Percentiles rank a stretch among this genome's conserved stretches.
phyloP scores from a whole-genome alignment of 2,888 invertebrate genomes.

The Synergus japonicus region DNA sequence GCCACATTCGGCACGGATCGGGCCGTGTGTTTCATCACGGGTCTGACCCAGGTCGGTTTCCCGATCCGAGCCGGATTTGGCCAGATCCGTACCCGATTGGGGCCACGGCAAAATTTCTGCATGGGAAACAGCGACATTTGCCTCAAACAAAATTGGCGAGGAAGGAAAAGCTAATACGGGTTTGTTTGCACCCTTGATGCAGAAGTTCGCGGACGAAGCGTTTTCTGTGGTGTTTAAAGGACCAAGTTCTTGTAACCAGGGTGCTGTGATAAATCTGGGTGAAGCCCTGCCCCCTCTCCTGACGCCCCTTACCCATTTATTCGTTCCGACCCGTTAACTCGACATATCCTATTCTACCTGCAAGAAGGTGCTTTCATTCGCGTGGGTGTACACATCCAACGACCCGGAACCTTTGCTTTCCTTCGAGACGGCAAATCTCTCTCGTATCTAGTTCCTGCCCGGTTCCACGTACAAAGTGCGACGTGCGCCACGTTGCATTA shows the following conservation, averaged over 20 bases:
- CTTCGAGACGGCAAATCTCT: constrained; percentile 60
- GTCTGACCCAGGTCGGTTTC: no score
- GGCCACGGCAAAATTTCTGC: no score
- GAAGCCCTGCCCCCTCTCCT: not conserved
- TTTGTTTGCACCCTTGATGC: not conserved
- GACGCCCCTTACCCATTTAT: constrained; percentile 1
- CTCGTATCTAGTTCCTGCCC: constrained; percentile 54
- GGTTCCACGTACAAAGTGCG: constrained; percentile 48
- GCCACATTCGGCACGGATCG: no score
- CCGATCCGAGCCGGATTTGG: no score
- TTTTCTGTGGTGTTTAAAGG: constrained; percentile 23
- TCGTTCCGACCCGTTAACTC: constrained; percentile 42
- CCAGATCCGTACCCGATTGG: no score
- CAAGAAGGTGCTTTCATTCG: constrained; percentile 56
- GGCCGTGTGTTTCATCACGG: no score
- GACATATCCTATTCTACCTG: constrained; percentile 47
- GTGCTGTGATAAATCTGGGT: constrained; percentile 33
- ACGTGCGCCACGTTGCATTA: constrained; percentile 54
- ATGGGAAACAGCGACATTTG: no score
- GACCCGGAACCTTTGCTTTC: constrained; percentile 67
- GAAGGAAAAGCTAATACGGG: not conserved
- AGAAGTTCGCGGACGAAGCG: not conserved
- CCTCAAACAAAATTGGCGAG: not conserved
- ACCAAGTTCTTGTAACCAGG: constrained; percentile 7
- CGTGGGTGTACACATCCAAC: constrained; percentile 68